Evolutionary conservation across 1,140 invertebrate genomes (phyloP), one percentile per base, ranked within the genome.

Genomic region (Aphelinus atriplicis): DNA sequence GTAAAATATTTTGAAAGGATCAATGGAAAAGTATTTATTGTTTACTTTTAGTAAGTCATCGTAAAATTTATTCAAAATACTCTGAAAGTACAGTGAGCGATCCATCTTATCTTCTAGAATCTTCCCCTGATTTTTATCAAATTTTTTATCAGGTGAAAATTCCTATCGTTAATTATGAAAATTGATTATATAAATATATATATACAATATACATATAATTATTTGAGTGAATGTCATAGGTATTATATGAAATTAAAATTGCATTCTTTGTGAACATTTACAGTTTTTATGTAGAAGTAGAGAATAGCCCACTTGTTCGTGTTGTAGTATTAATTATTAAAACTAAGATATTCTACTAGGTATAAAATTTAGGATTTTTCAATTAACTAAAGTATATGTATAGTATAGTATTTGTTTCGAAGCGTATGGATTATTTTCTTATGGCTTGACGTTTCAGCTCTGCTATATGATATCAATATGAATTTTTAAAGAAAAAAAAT

Each of bases 331-430:
- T 79, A 78, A 68, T 68, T 79, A 77, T 79, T 80, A 61, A 81
- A 82, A 77, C 57, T 65, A 75, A 78, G 76, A 78, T 79, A 78
- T 75, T 80, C 80, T 82, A 78, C 64, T 82, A 78, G 73, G 46
- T 80, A 80, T 80, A 75, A 71, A 66, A 78, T 67, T 78, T 81
- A 80, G 82, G 79, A 82, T 84, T 84, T 85, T 83, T 81, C 80
- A 84, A 84, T 83, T 84, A 84, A 82, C 83, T 77, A 82, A 85
- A 82, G 80, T 79, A 70, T 73, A 63, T 72, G 57, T 73, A 53
- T 50, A 77, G 47, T 65, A 46, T 60, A 46, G 45, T 1, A 58
- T n/a, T 4, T 78, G 78, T 75, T 78, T 68, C 45, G 68, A 73
- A 57, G 73, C 51, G 45, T 72, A 46, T 56, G 46, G 63, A 53